Base-by-base conservation (phyloP, 2,113 vertebrate genomes). In the Chionomys nivalis region DNA sequence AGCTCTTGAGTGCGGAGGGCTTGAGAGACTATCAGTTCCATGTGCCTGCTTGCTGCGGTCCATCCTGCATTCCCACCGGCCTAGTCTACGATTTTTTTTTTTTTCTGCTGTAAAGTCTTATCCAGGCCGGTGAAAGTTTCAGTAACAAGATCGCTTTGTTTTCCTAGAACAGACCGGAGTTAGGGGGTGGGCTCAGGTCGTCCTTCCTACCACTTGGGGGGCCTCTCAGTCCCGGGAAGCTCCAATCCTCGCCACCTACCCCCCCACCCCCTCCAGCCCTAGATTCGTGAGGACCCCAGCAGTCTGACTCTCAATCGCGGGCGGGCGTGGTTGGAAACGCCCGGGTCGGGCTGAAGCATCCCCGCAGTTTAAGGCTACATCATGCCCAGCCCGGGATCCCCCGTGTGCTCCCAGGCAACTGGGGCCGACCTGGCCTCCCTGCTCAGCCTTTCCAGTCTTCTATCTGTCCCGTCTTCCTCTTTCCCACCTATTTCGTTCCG, bases 231-330 rank as follows among this genome's bases (percentile, higher is more conserved):
- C 11, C 42, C 1, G 31, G 77, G 61, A 39, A 31, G 33, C 49
- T 61, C 75, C 10, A 7, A 26, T 58, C 19, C 58, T 58, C 58
- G 19, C 58, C 19, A 58, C 19, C 58, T 58, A 21, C 1, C 13
- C 21, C 89, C 3, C 33, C 16, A 28, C 26, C 4, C 91, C 24
- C 52, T 5, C 8, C 1, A 2, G 58, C 14, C 33, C 63, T 58
- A 36, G 58, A 82, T 61, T 65, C 12, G 90, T 94, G 96, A 93
- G 94, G 96, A 93, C 70, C 94, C 96, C 81, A 28, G 88, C 44
- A 49, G 58, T 7, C 58, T 58, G 58, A 58, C 58, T 58, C 58
- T 58, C 58, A 7, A 21, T 58, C 58, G 6, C 58, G 19, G 58
- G 58, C 19, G 14, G 63, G 19, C 33, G 61, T 0, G 85, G 93